Evolutionary conservation across 2,888 invertebrate species (phyloP).

Genomic region (Hydriomena furcata): DNA sequence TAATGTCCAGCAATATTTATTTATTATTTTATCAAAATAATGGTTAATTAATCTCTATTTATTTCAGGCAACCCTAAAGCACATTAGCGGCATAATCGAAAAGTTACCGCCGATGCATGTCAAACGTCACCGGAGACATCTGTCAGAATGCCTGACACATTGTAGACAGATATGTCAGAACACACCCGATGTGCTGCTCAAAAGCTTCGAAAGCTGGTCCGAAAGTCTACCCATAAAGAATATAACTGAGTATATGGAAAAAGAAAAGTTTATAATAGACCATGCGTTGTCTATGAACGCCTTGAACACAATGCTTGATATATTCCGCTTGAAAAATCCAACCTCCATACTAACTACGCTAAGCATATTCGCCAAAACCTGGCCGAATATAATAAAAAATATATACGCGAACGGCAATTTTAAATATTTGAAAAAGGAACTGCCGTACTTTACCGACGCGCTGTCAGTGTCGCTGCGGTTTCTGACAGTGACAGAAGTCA

Average conservation of each 20-base stretch:
- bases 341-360: constrained; percentile 16
- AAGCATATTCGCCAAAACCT: constrained; percentile 13
- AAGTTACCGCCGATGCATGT: constrained; percentile 16
- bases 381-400: constrained; percentile 15
- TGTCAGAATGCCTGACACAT: constrained; percentile 34
- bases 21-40: too few species aligned
- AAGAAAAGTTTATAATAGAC: constrained; percentile 31
- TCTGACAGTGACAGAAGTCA: constrained; percentile 34
- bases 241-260: constrained; percentile 41
- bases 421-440: constrained; percentile 30
- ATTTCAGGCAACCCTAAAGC: constrained; percentile 18
- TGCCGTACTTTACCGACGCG: constrained; percentile 38
- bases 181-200: not conserved
- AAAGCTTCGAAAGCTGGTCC: constrained; percentile 35
- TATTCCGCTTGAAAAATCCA: constrained; percentile 23
- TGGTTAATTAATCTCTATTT: too few species aligned
- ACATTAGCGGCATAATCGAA: constrained; percentile 11
- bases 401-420: constrained; percentile 10
- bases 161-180: constrained; percentile 31
- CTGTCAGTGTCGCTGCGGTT: constrained; percentile 44
- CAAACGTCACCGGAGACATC: constrained; percentile 29
- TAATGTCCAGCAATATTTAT: too few species aligned
- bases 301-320: constrained; percentile 39
- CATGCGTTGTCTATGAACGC: constrained; percentile 30
- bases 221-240: constrained; percentile 35